Evolutionary conservation across 2,113 vertebrate species (phyloP).

Genomic region (Neomonachus schauinslandi): DNA sequence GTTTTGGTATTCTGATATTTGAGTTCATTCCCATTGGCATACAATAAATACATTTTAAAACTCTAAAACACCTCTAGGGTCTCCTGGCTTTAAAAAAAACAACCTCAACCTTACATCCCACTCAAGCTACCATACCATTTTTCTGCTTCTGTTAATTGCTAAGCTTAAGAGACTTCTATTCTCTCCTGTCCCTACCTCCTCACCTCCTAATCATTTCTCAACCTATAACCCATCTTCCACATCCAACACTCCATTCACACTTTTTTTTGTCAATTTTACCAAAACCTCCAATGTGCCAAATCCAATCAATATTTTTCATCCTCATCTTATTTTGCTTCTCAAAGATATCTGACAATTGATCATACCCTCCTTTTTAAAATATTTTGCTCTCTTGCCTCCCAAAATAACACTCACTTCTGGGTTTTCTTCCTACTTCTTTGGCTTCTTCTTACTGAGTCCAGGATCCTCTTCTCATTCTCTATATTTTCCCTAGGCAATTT

Average conservation of each 20-base stretch:
- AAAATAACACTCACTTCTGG: slow-evolving; percentile 11
- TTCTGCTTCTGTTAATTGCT: slow-evolving; percentile 12
- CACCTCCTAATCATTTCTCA: slow-evolving; percentile 10
- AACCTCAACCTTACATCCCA: background rate
- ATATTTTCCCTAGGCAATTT: slow-evolving; percentile 32
- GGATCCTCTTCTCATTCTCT: slow-evolving; percentile 36
- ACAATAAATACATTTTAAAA: background rate
- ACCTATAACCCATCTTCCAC: background rate
- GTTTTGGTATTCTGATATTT: background rate
- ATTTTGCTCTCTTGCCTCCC: slow-evolving; percentile 13
- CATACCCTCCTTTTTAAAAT: background rate
- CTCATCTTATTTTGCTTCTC: background rate
- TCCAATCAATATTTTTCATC: background rate
- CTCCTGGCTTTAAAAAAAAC: slow-evolving; percentile 7
- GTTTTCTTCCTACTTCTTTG: slow-evolving; percentile 40
- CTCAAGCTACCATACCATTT: background rate
- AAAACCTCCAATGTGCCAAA: background rate
- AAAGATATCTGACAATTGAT: slow-evolving; percentile 18
- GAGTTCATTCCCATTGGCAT: background rate
- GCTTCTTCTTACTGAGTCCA: slow-evolving; percentile 27
- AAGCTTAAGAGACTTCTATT: background rate
- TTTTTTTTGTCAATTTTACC: background rate
- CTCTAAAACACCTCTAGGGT: background rate
- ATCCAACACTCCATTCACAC: background rate
- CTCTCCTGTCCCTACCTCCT: background rate